phyloP scores from a whole-genome alignment of 2,797 vertebrate species.

The Melanotaenia boesemani region DNA sequence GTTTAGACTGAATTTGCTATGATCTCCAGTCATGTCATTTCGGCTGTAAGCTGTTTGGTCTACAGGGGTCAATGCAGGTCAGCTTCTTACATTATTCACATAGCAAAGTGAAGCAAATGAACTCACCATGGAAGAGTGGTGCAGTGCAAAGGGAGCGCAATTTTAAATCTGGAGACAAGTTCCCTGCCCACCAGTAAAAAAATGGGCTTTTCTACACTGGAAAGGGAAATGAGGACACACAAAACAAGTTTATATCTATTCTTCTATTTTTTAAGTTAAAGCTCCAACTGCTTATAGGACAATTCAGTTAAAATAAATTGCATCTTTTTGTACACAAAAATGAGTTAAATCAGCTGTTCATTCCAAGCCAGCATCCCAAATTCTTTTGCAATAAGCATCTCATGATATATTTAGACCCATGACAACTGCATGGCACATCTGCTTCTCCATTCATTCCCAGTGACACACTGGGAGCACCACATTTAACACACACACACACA shows the following conservation, averaged over 20 bases:
- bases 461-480: conserved; percentile 38
- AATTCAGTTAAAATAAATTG: background rate
- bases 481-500: conserved; percentile 8
- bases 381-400: conserved; percentile 59
- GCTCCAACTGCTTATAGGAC: background rate
- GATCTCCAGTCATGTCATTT: conserved; percentile 56
- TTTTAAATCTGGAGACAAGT: conserved; percentile 10
- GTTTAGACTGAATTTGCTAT: conserved; percentile 58
- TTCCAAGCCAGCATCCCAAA: conserved; percentile 55
- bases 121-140: conserved; percentile 10
- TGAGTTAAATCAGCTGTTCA: conserved; percentile 69
- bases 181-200: background rate
- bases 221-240: conserved; percentile 12
- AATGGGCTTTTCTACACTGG: conserved; percentile 5
- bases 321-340: conserved; percentile 28
- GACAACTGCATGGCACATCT: conserved; percentile 85
- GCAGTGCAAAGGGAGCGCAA: conserved; percentile 3
- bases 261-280: background rate
- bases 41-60: conserved; percentile 35
- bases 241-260: background rate
- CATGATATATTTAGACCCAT: conserved; percentile 74
- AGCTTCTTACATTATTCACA: conserved; percentile 64
- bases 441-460: conserved; percentile 62
- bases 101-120: conserved; percentile 26
- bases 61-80: conserved; percentile 62